These are phyloP conservation scores for Apomyelois bistriatella DNA, from an alignment of 2,888 invertebrate genomes.

Conservation along the genomic window DNA sequence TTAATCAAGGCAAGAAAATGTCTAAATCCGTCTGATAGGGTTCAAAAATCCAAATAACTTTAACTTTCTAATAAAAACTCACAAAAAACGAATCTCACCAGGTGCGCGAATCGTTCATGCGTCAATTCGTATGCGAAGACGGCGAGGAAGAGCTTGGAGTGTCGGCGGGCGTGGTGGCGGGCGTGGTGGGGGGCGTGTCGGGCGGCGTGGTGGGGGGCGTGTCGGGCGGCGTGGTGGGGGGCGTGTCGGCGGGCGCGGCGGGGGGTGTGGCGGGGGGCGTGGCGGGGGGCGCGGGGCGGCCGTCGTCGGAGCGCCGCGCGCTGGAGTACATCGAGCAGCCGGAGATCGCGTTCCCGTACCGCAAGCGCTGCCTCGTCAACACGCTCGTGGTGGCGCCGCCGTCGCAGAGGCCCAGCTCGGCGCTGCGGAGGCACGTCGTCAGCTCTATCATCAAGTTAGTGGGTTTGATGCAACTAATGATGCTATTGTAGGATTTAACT, in stretches of 20 bases:
- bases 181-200: constrained; percentile 24
- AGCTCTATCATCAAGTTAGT: constrained; percentile 91
- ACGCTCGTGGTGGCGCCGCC: constrained; percentile 91
- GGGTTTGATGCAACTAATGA: too few species aligned
- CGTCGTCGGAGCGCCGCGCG: constrained; percentile 57
- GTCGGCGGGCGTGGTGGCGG: constrained; percentile 37
- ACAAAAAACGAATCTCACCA: too few species aligned
- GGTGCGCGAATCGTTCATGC: constrained; percentile 99
- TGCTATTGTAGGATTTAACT: too few species aligned
- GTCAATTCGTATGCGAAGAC: constrained; percentile 95
- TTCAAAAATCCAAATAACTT: too few species aligned
- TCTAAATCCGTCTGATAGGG: too few species aligned
- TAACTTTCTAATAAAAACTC: too few species aligned
- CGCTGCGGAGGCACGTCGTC: constrained; percentile 89
- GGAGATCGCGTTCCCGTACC: constrained; percentile 80
- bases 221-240: constrained; percentile 61
- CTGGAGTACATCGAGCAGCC: constrained; percentile 64
- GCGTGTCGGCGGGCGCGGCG: constrained; percentile 64
- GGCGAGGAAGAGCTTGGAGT: constrained; percentile 88
- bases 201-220: too few species aligned
- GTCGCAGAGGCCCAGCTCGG: constrained; percentile 88
- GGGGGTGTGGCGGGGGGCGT: constrained; percentile 30
- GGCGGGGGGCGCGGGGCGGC: constrained; percentile 26
- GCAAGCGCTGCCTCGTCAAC: constrained; percentile 91
- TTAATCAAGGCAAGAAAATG: too few species aligned